A percentile compares a stretch with the other conserved stretches of the same genome.
Conservation (phyloP, 2,888 invertebrate genomes). For the Polia nebulosa region DNA sequence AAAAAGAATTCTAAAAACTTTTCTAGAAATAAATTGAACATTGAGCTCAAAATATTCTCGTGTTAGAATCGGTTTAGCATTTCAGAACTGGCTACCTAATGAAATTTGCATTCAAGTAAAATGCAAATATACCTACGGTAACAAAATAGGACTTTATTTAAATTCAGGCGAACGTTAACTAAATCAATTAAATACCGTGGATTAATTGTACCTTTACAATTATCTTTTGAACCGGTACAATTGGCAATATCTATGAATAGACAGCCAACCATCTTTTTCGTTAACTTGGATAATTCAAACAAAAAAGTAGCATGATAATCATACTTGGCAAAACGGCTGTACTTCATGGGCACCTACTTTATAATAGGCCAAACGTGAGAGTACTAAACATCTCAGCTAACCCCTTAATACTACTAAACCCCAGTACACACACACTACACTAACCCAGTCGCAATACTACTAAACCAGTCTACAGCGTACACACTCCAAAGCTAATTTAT, state of each 20-base stretch:
- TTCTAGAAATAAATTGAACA: too few species aligned
- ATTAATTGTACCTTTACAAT: constrained; percentile 23
- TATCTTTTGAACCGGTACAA: not conserved
- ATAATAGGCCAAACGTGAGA: too few species aligned
- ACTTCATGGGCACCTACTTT: too few species aligned
- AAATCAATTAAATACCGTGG: constrained; percentile 40
- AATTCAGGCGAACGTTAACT: constrained; percentile 46
- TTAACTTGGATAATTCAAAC: too few species aligned
- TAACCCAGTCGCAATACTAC: not conserved
- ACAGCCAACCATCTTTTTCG: not conserved
- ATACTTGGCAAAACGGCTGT: too few species aligned
- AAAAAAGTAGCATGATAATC: too few species aligned
- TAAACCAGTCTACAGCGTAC: not conserved
- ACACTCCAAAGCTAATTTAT: constrained; percentile 19
- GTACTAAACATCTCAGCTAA: too few species aligned
- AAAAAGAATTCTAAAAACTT: too few species aligned
- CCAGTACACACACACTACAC: too few species aligned
- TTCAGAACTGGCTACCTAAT: constrained; percentile 32
- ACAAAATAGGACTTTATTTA: constrained; percentile 56
- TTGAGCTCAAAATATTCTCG: not conserved
- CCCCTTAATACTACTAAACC: too few species aligned
- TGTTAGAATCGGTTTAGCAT: constrained; percentile 22
- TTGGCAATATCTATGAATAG: not conserved
- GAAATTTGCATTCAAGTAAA: constrained; percentile 57
- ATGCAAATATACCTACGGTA: constrained; percentile 57